Evolutionary conservation across 1,140 invertebrate species (phyloP), one percentile per base, ranked within the genome.

Genomic region (silkworm (Bombyx mori)): DNA sequence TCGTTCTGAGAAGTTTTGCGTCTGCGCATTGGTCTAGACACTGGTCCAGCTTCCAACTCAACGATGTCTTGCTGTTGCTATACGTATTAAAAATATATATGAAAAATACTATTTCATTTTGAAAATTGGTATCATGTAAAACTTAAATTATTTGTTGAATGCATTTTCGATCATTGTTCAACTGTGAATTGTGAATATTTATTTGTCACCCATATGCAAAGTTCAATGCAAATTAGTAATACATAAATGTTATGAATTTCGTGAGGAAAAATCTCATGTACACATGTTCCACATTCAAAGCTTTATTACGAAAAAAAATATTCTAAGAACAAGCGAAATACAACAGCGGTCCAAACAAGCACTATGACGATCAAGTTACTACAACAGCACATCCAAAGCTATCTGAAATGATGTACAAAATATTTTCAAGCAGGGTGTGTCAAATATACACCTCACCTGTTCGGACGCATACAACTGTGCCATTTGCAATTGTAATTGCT

Each of bases 1-100:
- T 97, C 95, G 77, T 96, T 97, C 76, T 98, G 96, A 3, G 95
- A 95, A 44, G 95, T 97, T 88, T 97, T 97, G 63, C 95, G 91
- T 79, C 95, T 95, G 57, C 95, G 91, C 48, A 91, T 79, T 65
- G 90, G 90, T 73, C 92, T 89, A 18, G 90, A 90, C 44, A 92
- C 91, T 4, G 90, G 89, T 9, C 91, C 93, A 56, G 92, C 90
- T 89, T 96, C 92, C 65, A 94, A 87, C 77, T 93, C 94, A 63
- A 88, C 86, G 50, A 89, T 78, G 65, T 89, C 88, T 83, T 89
- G 82, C 75, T 86, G 79, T 79, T 83, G 70, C 54, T 52, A 57
- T 51, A 71, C 62, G 63, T n/a, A 10, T 12, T 42, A 56, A 9
- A 54, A 12, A 44, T 6, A 49, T 49, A 18, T 49, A 12, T 49